Base-by-base conservation (phyloP, 2,113 vertebrate genomes). In the Clarias magur region DNA sequence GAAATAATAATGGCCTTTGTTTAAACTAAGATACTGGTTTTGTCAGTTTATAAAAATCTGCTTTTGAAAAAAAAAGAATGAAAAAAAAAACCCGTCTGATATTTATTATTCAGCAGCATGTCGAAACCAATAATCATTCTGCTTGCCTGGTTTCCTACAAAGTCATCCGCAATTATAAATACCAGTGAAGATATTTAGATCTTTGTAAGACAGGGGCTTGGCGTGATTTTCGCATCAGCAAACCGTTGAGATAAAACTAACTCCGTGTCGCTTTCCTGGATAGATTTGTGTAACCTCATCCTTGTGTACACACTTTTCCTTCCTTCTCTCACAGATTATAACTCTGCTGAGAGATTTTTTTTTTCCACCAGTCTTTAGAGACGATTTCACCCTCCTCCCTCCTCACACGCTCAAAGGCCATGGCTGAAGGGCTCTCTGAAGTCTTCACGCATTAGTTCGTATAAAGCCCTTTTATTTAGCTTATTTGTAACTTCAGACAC, bases 381-480 rank as follows among this genome's bases (percentile, higher is more conserved):
- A 62, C 23, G 57, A 83, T 73, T 84, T 75, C 73, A 65, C 80
- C 82, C 72, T 89, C 17, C 83, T 85, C 79, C 83, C 79, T 80
- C 65, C 80, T 84, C 68, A 57, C 83, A 78, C 38, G 54, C 63
- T 89, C 25, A 83, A 63, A 83, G 85, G 73, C 73, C 57, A 21
- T 42, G 13, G 53, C 27, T 56, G 72, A 87, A 87, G 81, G 60
- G 80, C 83, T 68, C 59, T 89, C 73, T 87, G 86, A 90, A 90
- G 86, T 88, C 79, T 85, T 87, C 86, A 86, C 13, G 84, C 88
- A 72, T 87, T 79, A 75, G 86, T 87, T 87, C 85, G 63, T 83
- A 85, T 57, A 89, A 90, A 88, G 82, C 83, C 85, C 76, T 88
- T 88, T 86, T 83, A 88, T 85, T 90, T 88, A 75, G 60, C 68